phyloP scores from a whole-genome alignment of 2,888 invertebrate species.

The Philhelius pedissequus region DNA sequence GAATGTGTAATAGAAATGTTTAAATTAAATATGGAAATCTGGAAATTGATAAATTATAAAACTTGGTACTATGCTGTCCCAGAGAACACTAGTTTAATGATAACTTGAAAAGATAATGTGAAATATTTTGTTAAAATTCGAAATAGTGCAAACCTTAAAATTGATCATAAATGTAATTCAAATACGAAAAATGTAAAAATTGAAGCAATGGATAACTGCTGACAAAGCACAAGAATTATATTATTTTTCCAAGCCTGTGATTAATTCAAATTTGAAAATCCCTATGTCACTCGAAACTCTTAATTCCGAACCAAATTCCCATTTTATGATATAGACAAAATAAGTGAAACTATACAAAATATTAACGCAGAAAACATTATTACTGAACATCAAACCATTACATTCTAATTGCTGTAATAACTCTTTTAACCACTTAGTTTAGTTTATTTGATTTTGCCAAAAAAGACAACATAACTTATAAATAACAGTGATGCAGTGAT shows the following conservation, averaged over 20 bases:
- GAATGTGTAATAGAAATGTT: not conserved
- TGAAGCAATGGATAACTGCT: not conserved
- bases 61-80: slow-evolving; percentile 6
- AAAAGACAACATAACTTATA: no score
- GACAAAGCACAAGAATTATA: not conserved
- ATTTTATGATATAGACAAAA: slow-evolving; percentile 2
- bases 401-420: not conserved
- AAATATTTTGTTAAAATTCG: slow-evolving; percentile 5
- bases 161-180: not conserved
- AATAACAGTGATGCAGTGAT: no score
- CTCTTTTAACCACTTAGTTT: not conserved
- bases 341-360: not conserved
- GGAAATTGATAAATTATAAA: not conserved
- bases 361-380: not conserved
- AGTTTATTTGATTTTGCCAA: no score
- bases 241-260: not conserved
- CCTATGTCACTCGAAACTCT: not conserved
- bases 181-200: slow-evolving; percentile 1
- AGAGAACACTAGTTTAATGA: not conserved
- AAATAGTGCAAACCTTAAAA: not conserved
- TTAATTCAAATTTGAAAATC: not conserved
- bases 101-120: not conserved
- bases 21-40: not conserved
- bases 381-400: not conserved
- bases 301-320: not conserved